Base-by-base conservation (phyloP, 2,888 invertebrate genomes). In the Phymatocera aterrima region DNA sequence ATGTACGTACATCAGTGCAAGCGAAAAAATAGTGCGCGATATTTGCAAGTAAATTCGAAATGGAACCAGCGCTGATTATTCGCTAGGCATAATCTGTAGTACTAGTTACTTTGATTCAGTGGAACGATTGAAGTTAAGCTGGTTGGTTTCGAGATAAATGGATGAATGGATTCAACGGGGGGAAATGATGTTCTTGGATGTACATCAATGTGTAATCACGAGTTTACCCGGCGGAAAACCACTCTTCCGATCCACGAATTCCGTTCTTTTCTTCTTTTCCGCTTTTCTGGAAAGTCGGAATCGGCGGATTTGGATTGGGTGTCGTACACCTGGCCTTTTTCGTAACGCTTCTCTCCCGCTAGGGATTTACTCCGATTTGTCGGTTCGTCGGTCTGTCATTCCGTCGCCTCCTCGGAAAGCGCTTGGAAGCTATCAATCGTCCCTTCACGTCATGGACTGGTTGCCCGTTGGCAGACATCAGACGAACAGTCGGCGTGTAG, bases 381-480 rank as follows among this genome's bases (percentile, higher is more conserved):
- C 51, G 72, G 51, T 72, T 72, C 72, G 72, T 48, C 72, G 72
- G 72, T 72, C 51, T 72, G 72, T 72, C 72, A 72, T 51, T 72
- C 72, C 48, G 48, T 48, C 48, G 21, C 10, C 72, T 72, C 15
- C 34, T 31, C 21, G 24, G 28, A 31, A 51, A 72, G n/a, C 34
- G 72, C 18, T 72, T 51, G 51, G 72, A 48, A 72, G 72, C 72
- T 72, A 72, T 72, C 72, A 72, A 72, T 72, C 51, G 51, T 72
- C 51, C 72, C 51, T 72, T 51, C 34, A 24, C 72, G 51, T 48
- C 31, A 34, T 51, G 72, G 34, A 51, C 68, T 72, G n/a, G 12
- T 15, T 60, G 60, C 12, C 28, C 40, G 8, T 15, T 72, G 72
- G 21, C 21, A 72, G 72, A 72, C 72, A 72, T 72, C 72, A 72